Evolutionary conservation across 1,140 invertebrate genomes (phyloP).

Genomic region (Formica selysi): DNA sequence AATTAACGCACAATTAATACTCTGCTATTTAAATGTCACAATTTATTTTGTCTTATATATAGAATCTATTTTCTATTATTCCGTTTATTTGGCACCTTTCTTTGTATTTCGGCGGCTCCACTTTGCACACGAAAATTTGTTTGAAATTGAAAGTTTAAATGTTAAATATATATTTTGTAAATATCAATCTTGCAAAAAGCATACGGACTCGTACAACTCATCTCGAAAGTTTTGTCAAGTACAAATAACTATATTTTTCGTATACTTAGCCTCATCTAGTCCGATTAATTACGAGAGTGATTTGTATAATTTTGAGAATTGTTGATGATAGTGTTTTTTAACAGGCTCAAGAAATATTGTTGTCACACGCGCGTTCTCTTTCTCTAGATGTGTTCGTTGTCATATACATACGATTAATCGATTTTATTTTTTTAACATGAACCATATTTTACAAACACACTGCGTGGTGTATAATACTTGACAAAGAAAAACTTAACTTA

Average conservation of each 20-base stretch:
- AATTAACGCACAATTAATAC: not conserved
- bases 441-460: not conserved
- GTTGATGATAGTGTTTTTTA: not conserved
- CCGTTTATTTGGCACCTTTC: not conserved
- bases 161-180: slow-evolving; percentile 45
- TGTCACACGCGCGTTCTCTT: not conserved
- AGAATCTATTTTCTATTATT: not conserved
- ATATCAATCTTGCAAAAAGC: slow-evolving; percentile 11
- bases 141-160: slow-evolving; percentile 32
- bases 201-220: not conserved
- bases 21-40: not conserved
- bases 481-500: not conserved
- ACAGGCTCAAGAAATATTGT: not conserved
- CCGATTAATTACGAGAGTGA: not conserved
- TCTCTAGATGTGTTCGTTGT: not conserved
- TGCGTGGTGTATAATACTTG: not conserved
- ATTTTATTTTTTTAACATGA: not conserved
- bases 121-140: slow-evolving; percentile 2
- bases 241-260: slow-evolving; percentile 37
- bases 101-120: slow-evolving; percentile 20
- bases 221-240: slow-evolving; percentile 30
- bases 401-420: not conserved
- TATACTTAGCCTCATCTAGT: slow-evolving; percentile 31
- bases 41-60: not conserved
- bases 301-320: slow-evolving; percentile 26